Conservation (phyloP, 35 echinoderm and acorn worm species). For the Lytechinus pictus region DNA sequence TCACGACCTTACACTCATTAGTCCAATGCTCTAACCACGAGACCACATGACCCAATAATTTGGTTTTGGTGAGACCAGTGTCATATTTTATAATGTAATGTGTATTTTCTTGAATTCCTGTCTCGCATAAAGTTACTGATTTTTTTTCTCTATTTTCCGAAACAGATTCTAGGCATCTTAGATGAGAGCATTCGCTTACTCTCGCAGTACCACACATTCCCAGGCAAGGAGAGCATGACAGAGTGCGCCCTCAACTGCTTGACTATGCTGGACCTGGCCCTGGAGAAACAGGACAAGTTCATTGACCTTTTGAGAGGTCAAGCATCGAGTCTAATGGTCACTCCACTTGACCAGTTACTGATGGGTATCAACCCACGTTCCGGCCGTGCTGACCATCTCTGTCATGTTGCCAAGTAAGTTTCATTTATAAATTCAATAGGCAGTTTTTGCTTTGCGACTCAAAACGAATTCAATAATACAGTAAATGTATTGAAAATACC, state of each 20-base stretch:
- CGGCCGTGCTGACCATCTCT: constrained; percentile 85
- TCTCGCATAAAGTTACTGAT: too few relatives aligned
- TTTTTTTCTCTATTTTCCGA: not conserved
- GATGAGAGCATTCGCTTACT: constrained; percentile 72
- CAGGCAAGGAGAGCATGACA: constrained; percentile 79
- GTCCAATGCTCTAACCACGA: too few relatives aligned
- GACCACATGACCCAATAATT: too few relatives aligned
- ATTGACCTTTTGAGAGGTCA: constrained; percentile 84
- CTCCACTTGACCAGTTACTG: constrained; percentile 83
- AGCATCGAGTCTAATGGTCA: constrained; percentile 80
- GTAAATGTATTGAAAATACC: too few relatives aligned
- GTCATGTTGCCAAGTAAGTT: constrained; percentile 88
- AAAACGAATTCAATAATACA: too few relatives aligned
- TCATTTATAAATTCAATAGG: too few relatives aligned
- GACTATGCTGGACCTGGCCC: constrained; percentile 70
- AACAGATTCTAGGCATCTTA: constrained; percentile 77
- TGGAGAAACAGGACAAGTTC: constrained; percentile 90
- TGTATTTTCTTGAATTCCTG: too few relatives aligned
- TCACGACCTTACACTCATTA: too few relatives aligned
- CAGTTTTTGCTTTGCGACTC: too few relatives aligned
- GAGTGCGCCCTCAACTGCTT: constrained; percentile 80
- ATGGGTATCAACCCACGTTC: constrained; percentile 92
- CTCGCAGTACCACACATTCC: constrained; percentile 66
- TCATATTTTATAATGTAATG: too few relatives aligned
- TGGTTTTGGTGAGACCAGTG: too few relatives aligned